Conservation (phyloP, 2,888 invertebrate species). For the Sphecodes monilicornis region DNA sequence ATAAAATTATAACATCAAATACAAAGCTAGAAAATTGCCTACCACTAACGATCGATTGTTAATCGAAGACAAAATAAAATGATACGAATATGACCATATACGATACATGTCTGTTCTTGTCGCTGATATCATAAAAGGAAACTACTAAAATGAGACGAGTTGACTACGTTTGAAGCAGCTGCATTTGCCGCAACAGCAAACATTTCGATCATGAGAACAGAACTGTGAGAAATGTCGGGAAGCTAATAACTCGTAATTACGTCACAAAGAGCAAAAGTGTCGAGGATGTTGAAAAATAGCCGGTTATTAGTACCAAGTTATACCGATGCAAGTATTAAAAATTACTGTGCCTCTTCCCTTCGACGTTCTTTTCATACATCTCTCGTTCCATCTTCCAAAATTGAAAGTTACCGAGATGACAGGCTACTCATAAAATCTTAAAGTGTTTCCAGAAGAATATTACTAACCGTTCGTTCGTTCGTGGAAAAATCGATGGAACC, state of each 20-base stretch:
- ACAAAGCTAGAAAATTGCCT: background rate
- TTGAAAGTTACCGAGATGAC: slow-evolving; percentile 27
- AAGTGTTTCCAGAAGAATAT: slow-evolving; percentile 27
- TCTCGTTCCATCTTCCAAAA: slow-evolving; percentile 18
- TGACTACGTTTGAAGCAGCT: slow-evolving; percentile 26
- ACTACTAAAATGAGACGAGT: slow-evolving; percentile 1
- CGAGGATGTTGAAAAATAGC: slow-evolving; percentile 33
- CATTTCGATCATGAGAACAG: slow-evolving; percentile 8
- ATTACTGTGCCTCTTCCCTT: slow-evolving; percentile 9
- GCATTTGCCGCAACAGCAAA: background rate
- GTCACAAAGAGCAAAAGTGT: slow-evolving; percentile 27
- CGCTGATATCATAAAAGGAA: background rate
- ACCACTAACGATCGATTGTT: background rate
- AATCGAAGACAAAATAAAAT: slow-evolving; percentile 16
- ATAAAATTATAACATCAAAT: background rate
- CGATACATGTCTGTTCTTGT: background rate
- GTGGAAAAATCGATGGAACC: slow-evolving; percentile 15
- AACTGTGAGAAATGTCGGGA: slow-evolving; percentile 26
- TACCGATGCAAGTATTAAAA: slow-evolving; percentile 36
- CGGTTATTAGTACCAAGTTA: slow-evolving; percentile 45
- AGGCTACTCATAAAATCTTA: slow-evolving; percentile 33
- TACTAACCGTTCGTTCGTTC: slow-evolving; percentile 18
- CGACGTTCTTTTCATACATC: background rate
- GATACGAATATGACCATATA: background rate
- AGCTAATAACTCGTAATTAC: slow-evolving; percentile 45